These are phyloP conservation scores for Notoglanidium macrostoma DNA, from an alignment of 2,797 vertebrate genomes.

Conservation along the genomic window DNA sequence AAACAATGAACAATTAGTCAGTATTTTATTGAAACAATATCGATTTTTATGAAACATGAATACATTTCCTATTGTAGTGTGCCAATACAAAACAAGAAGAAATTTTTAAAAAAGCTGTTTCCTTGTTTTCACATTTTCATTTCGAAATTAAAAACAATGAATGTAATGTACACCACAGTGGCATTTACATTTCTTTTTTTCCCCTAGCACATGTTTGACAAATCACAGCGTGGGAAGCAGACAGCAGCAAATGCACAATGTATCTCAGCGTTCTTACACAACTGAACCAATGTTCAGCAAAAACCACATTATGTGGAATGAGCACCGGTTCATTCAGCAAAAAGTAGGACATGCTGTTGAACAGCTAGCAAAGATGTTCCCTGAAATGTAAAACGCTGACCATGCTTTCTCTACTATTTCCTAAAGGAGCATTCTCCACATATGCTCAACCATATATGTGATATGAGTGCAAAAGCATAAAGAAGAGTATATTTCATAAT, in stretches of 20 bases:
- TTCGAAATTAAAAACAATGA: not conserved
- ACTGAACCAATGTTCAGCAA: conserved; percentile 23
- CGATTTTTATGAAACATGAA: not conserved
- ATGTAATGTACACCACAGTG: not conserved
- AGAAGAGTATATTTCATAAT: conserved; percentile 16
- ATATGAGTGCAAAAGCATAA: conserved; percentile 30
- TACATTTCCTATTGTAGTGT: not conserved
- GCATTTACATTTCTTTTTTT: not conserved
- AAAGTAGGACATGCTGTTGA: conserved; percentile 44
- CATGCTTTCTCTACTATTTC: conserved; percentile 22
- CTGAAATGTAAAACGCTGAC: conserved; percentile 42
- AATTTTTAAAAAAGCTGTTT: not conserved
- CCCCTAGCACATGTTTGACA: conserved; percentile 9
- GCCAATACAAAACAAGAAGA: not conserved
- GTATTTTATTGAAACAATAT: not conserved
- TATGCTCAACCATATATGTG: not conserved
- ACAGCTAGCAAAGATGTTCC: conserved; percentile 33
- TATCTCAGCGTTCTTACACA: conserved; percentile 21
- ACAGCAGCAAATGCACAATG: conserved; percentile 22
- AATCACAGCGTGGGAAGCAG: conserved; percentile 11
- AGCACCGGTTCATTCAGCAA: conserved; percentile 41
- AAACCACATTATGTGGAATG: conserved; percentile 28
- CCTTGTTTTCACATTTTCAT: not conserved
- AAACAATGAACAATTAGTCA: not conserved
- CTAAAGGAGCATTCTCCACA: conserved; percentile 27